Evolutionary conservation across 2,113 vertebrate species (phyloP), one percentile per base, ranked within the genome.

Genomic region (Cyanistes caeruleus): DNA sequence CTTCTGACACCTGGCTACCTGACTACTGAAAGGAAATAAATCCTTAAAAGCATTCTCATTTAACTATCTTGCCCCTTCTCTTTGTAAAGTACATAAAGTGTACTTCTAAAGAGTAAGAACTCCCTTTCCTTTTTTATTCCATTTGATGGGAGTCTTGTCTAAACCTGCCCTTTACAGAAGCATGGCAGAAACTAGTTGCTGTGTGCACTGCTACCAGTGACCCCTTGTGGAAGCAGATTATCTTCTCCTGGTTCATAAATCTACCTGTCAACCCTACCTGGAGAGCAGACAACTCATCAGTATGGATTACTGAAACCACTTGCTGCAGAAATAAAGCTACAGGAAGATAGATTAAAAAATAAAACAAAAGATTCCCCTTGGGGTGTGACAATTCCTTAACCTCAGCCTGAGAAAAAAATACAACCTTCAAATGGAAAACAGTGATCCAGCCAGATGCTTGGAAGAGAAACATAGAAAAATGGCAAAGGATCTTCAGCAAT

Each of bases 361-460:
- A 95, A 95, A 93, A 79, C 70, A 82, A 77, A 77, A 89, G 80
- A 91, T 72, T 83, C 79, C 95, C 80, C 73, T 83, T 80, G 96
- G 90, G 96, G 95, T 93, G 76, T 93, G 89, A 92, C 89, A 97
- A 96, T 89, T 84, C 82, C 78, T 84, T 95, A 96, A 90, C 69
- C 82, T 55, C 67, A 89, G 86, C n/a, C 37, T 72, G 55, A 52
- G 63, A 84, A 95, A 74, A 89, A 93, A 96, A 89, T 27, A 74
- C 95, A 96, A 87, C 92, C 96, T 94, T 97, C 96, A 97, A 97
- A 95, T 46, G 84, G 48, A 89, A 81, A 93, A 91, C 77, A 94
- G 85, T 35, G 90, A 94, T 93, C 72, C 78, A 89, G 93, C 86
- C 78, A 84, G 75, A 80, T 44, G 76, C 69, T 91, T 72, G 49